Base-by-base conservation (phyloP, 2,888 invertebrate species). In the Sturmia bella region DNA sequence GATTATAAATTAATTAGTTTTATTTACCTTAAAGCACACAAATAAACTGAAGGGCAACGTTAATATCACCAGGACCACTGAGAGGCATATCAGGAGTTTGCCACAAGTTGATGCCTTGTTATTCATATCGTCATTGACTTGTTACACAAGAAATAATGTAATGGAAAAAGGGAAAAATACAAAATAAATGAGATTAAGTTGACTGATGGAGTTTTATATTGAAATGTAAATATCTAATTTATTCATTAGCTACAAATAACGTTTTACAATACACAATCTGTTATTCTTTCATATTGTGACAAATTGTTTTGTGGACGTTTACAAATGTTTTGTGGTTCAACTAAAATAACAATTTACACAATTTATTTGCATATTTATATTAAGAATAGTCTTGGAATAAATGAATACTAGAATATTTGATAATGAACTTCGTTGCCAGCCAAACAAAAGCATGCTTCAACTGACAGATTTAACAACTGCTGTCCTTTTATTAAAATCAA, bases 11-110 rank as follows among this genome's bases (percentile, higher is more conserved):
- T 24, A 59, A 27, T 27, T 17, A 52, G 39, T 66, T 66, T 1
- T 15, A 75, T 66, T 93, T 92, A 97, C 98, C 95, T 98, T 98
- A 90, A 98, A 96, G 90, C 97, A 98, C 75, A 98, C 93, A 90
- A 97, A 95, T 4, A 98, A 93, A 0, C 98, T 98, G 87, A 98
- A 96, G 0, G 98, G 98, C 94, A 98, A 95, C 0, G 98, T 98
- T 45, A 96, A 85, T 15, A 95, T 90, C 39, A 98, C 96, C 43
- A 98, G 89, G 4, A 95, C 89, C 95, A 97, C 97, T 7, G 98
- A 96, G 41, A 98, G 91, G 21, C 93, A 92, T 54, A 96, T 95
- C 52, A 98, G 92, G 75, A 98, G 93, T 90, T 94, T 95, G 3
- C 97, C 98, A 88, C 97, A 97, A 66, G 94, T 92, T 85, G 95